Conservation (phyloP, 2,888 invertebrate genomes). For the Drosophila subsilvestris region DNA sequence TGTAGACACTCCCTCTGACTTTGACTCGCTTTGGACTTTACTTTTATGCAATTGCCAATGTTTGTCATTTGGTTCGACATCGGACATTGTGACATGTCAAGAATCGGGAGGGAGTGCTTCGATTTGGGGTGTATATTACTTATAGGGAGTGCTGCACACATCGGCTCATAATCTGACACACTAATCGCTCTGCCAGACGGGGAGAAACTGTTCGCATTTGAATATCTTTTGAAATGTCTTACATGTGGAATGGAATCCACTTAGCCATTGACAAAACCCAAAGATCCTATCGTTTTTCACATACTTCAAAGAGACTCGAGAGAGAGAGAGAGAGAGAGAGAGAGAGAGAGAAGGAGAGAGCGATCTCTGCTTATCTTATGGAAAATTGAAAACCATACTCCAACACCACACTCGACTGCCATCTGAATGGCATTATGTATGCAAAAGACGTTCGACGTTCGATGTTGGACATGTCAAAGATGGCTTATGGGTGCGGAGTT, state of each 20-base stretch:
- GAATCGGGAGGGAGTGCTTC: constrained; percentile 37
- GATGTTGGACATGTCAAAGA: constrained; percentile 17
- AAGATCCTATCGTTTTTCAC: constrained; percentile 42
- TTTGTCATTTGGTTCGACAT: constrained; percentile 48
- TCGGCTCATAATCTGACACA: constrained; percentile 26
- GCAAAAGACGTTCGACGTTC: constrained; percentile 14
- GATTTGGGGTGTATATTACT: constrained; percentile 11
- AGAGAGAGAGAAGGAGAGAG: constrained; percentile 24
- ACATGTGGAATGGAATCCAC: constrained; percentile 7
- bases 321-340: constrained; percentile 1
- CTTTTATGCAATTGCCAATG: constrained; percentile 38
- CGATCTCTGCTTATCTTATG: constrained; percentile 11
- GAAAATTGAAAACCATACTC: constrained; percentile 70
- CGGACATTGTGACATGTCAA: constrained; percentile 59
- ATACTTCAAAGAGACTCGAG: constrained; percentile 28
- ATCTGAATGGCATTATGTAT: constrained; percentile 57
- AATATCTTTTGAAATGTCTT: constrained; percentile 35
- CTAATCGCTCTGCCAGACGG: constrained; percentile 24
- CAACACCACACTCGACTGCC: constrained; percentile 12
- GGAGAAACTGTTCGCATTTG: constrained; percentile 22
- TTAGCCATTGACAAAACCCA: constrained; percentile 10
- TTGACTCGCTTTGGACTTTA: constrained; percentile 36
- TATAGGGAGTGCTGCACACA: background rate
- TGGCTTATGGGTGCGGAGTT: background rate
- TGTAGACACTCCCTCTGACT: constrained; percentile 56